Evolutionary conservation across 1,140 invertebrate genomes (phyloP).

Genomic region (Leptoteleia sp.): DNA sequence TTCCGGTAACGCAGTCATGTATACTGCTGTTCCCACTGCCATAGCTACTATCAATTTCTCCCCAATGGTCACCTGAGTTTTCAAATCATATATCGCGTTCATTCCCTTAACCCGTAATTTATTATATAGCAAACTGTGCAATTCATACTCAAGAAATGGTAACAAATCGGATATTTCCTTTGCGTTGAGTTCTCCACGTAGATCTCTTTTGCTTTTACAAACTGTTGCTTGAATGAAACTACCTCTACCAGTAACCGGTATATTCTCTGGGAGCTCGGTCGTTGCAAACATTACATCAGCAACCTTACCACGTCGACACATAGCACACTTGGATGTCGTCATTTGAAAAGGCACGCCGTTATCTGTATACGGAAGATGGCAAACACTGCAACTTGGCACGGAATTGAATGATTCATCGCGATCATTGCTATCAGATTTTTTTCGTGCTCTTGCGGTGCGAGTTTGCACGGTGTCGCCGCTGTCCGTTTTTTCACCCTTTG

Average conservation of each 20-base stretch:
- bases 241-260: constrained; percentile 87
- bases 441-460: constrained; percentile 28
- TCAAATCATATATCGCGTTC: constrained; percentile 94
- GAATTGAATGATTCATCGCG: constrained; percentile 67
- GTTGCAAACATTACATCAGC: constrained; percentile 95
- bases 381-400: constrained; percentile 80
- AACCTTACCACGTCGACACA: constrained; percentile 88
- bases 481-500: constrained; percentile 72
- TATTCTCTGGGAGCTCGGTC: constrained; percentile 89
- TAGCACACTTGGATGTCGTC: constrained; percentile 81
- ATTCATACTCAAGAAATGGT: constrained; percentile 97
- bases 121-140: constrained; percentile 94
- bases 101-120: constrained; percentile 96
- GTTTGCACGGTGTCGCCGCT: constrained; percentile 17
- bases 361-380: constrained; percentile 91
- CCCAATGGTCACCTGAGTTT: constrained; percentile 92
- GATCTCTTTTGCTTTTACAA: constrained; percentile 89
- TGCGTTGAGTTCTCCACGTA: constrained; percentile 92
- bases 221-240: constrained; percentile 90
- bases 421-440: constrained; percentile 77
- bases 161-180: constrained; percentile 96
- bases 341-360: constrained; percentile 87
- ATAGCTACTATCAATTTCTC: constrained; percentile 93
- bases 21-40: constrained; percentile 93
- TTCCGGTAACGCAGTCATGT: constrained; percentile 88